Evolutionary conservation across 2,888 invertebrate genomes (phyloP), one percentile per base, ranked within the genome.

Genomic region (Drosophila falleni): DNA sequence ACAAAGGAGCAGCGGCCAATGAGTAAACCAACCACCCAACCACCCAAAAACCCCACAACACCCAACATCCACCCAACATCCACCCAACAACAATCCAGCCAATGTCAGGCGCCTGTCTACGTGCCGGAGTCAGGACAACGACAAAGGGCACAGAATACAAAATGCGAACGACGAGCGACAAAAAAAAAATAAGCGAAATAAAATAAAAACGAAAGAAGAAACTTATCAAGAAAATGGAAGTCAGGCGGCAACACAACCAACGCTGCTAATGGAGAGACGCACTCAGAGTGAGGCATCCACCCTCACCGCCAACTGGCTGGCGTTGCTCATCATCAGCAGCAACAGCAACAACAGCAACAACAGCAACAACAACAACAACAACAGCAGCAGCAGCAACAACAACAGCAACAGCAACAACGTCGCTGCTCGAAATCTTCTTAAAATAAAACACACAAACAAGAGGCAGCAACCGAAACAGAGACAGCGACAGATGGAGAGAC

Each of bases 211-310:
- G 37, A 65, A 49, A 65, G 50, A 59, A 49, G 67, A 81, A 85
- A 83, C 78, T 85, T 83, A 88, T 83, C 88, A 83, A 86, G 82
- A 87, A 82, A 82, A 82, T 87, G 88, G 88, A 82, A 82, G 86
- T 79, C 82, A 78, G 68, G 50, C 60, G 16, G 41, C 53, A 33
- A 29, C 62, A 62, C 26, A 39, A 53, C 19, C 62, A 58, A 16
- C 39, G 49, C 59, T 59, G 59, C 49, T 59, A 59, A 59, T 62
- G 62, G 62, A 62, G 62, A 55, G 54, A 31, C 62, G 47, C 55
- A 61, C 39, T 47, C 55, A 41, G 19, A 41, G 19, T 49, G 49
- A 19, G 58, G 63, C 63, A 56, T 58, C 59, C 64, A 64, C 65
- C 65, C 66, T 66, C 61, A 50, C 55, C 63, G 42, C 55, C 61